Evolutionary conservation across 2,113 vertebrate genomes (phyloP), one percentile per base, ranked within the genome.

Genomic region (Aegypius monachus): DNA sequence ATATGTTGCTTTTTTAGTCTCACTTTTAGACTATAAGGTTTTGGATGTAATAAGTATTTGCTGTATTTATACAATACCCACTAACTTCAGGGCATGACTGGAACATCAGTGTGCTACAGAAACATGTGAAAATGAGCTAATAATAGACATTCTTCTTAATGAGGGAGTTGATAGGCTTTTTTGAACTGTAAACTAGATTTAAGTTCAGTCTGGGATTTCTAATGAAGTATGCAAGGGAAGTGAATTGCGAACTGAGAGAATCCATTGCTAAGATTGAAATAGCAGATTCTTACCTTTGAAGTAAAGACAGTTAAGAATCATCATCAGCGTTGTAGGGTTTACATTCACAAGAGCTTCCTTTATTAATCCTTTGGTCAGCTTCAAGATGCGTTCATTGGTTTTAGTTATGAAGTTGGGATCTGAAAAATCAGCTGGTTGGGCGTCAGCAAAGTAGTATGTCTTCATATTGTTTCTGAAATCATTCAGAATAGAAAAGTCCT

Each of bases 261-360:
- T 71, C 13, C 20, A 17, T 68, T 73, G 42, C 40, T 42, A 11
- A 78, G 23, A 62, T 10, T 31, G 48, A 91, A 87, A 59, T 58
- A 68, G 45, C 23, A 11, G 17, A 65, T 66, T 87, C 95, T 98
- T 98, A 99, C 99, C 99, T 99, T 99, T 99, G 79, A 99, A 99
- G 96, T 99, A 99, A 84, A 99, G 97, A 91, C 99, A 99, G 95
- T 99, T 99, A 27, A 99, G 98, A 65, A 99, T 98, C 98, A 99
- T 99, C 98, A 99, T 98, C 67, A 98, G 96, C 32, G 99, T 99
- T 13, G 98, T 96, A 22, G 99, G 98, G 84, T 99, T 98, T 32
- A 99, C 94, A 6, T 97, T 98, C 90, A 98, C 98, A 19, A 99
- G 98, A 4, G 99, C 99, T 27, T 99, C 99, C 94, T 97, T 99